Evolutionary conservation across 2,797 vertebrate species (phyloP), one percentile per base, ranked within the genome.

Genomic region (Numenius phaeopus): DNA sequence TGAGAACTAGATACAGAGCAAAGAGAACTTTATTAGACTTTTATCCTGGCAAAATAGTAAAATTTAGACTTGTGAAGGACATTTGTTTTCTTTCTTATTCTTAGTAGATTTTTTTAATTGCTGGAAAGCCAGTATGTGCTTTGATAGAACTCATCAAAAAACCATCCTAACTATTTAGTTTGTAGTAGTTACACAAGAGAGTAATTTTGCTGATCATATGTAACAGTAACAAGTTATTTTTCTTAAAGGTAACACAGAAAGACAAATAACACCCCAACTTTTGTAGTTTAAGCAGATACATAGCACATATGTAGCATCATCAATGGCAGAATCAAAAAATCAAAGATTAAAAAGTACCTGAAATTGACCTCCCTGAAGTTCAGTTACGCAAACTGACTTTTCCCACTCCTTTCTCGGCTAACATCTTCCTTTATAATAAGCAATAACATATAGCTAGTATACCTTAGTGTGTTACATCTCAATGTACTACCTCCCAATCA

Each of bases 261-360:
- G 3, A 15, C 8, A 73, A 77, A 52, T 32, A 66, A 52, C 2
- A 1, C 37, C 5, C 1, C 18, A 17, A 2, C 2, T 30, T 62
- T 22, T 44, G 10, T 39, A 37, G 16, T 42, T 47, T 72, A 70
- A 66, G 20, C 11, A 59, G 32, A 29, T 21, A 42, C 7, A 50
- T 34, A 59, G 5, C 14, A 12, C 65, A 19, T 14, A n/a, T 15
- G 9, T 26, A 54, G 11, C 29, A 54, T 5, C 7, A 65, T 30
- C 8, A 40, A 42, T 21, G 2, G 13, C 7, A 81, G 54, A 61
- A 82, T 50, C 1, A 42, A 59, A 65, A 44, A 20, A 14, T 14
- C 2, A 1, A 49, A 54, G 13, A 62, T 44, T 42, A 39, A 69
- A 46, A 57, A 49, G 20, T 44, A 11, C 17, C 11, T 59, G 26